Base-by-base conservation (phyloP, 2,888 invertebrate species). In the Lasioglossum lativentre region DNA sequence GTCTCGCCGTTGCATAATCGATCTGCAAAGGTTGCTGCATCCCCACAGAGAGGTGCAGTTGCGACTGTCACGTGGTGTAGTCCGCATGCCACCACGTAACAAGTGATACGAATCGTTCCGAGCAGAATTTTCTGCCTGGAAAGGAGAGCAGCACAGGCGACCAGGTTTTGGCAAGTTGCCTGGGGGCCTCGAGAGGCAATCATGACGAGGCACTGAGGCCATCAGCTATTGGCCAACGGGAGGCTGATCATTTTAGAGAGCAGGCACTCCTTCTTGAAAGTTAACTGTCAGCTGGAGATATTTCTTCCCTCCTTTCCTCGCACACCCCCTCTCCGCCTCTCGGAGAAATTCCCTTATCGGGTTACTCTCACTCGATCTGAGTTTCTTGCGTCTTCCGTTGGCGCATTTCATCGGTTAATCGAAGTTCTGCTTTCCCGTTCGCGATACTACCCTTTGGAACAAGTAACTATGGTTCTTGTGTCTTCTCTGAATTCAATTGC, bases 21-120 rank as follows among this genome's bases (percentile, higher is more conserved):
- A 79, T 79, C 78, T 75, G 85, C 83, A 79, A 83, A 23, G 75
- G 45, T 59, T 73, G 75, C 72, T 68, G 85, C 85, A 83, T 45
- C 66, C 72, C 34, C 40, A 40, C 40, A 27, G 19, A 14, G 38
- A 73, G 75, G 59, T 83, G 85, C 85, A 79, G 78, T 79, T 40
- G 83, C 56, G 78, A 70, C 59, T 63, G 73, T 83, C 73, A 79
- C 79, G 76, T 83, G 66, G 68, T 75, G 74, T 5, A 59, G 59
- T 70, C 76, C 75, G 75, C 76, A 74, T 79, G 59, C 79, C 73
- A 45, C 74, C 84, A 76, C 85, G 85, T 85, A 85, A 85, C 84
- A 77, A 85, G 84, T 84, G 80, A 85, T 84, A 85, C 85, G 80
- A 85, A 85, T 84, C 76, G 80, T 84, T 77, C 52, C 30, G 74